Evolutionary conservation across 2,888 invertebrate genomes (phyloP), one percentile per base, ranked within the genome.

Genomic region (Ochropleura plecta): DNA sequence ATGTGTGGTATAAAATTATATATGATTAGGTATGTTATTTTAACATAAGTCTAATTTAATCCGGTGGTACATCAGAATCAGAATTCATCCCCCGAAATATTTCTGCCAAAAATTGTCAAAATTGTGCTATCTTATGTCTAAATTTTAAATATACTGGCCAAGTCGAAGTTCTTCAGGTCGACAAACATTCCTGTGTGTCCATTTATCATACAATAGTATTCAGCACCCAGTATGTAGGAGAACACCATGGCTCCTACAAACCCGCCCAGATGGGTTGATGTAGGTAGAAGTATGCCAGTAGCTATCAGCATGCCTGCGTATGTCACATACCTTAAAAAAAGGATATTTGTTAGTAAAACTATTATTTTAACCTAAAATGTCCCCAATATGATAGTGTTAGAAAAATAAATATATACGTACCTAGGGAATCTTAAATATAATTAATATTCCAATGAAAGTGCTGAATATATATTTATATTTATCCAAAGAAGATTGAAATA

Each of bases 271-370:
- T 97, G 96, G 1, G 98, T 97, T 74, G 98, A 98, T 89, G 97
- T 98, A 86, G 98, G 98, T 70, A 99, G 97, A 88, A 99, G 98
- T 73, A 99, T 99, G 86, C 97, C 98, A 0, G 98, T 98, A 53
- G 99, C 98, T 60, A 98, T 94, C 88, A 98, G 98, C 60, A 99
- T 96, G 5, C 99, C 99, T 62, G 98, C 94, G 91, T 99, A 99
- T 8, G 98, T 98, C 85, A 98, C 95, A 94, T 98, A 98, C 91
- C 99, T 96, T 79, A 9, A 92, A 93, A 78, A 4, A 73, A 70
- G 7, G 16, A 20, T 49, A n/a, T 20, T 30, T 46, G 42, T 77
- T 42, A 77, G 12, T 20, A 16, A 60, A 59, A 12, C 1, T 44
- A 14, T 30, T 55, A 9, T 20, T 46, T 5, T 6, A 10, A 8